Evolutionary conservation across 2,113 vertebrate genomes (phyloP).

Genomic region (Callipepla squamata): DNA sequence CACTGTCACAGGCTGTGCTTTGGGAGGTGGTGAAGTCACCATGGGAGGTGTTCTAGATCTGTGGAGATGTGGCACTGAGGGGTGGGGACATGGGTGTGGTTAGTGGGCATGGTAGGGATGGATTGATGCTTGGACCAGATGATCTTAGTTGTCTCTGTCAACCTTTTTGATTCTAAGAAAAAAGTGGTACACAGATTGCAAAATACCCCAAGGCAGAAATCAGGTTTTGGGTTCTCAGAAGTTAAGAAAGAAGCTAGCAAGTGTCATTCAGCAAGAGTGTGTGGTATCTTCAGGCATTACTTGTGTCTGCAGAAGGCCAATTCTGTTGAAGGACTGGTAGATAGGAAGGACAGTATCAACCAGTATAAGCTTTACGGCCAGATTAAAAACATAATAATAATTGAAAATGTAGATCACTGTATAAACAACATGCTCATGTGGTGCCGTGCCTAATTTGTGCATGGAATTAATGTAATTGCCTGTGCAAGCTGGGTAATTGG

Average conservation of each 20-base stretch:
- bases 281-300: neutral
- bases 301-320: neutral
- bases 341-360: neutral
- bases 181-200: neutral
- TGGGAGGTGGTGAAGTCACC: too few species aligned
- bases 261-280: neutral
- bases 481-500: slow-evolving; percentile 44
- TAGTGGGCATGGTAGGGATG: too few species aligned
- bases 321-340: neutral
- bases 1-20: too few species aligned
- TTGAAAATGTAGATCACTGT: neutral
- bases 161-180: neutral
- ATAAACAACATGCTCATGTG: neutral
- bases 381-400: neutral
- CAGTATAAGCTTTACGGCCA: neutral
- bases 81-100: too few species aligned
- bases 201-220: neutral
- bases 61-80: too few species aligned
- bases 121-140: too few species aligned
- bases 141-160: too few species aligned
- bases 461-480: slow-evolving; percentile 44
- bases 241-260: neutral
- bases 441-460: slow-evolving; percentile 28
- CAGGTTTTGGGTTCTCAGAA: neutral
- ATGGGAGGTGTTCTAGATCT: too few species aligned